These are phyloP conservation scores for Phodopus roborovskii DNA, from an alignment of 2,113 vertebrate genomes.

Conservation along the genomic window DNA sequence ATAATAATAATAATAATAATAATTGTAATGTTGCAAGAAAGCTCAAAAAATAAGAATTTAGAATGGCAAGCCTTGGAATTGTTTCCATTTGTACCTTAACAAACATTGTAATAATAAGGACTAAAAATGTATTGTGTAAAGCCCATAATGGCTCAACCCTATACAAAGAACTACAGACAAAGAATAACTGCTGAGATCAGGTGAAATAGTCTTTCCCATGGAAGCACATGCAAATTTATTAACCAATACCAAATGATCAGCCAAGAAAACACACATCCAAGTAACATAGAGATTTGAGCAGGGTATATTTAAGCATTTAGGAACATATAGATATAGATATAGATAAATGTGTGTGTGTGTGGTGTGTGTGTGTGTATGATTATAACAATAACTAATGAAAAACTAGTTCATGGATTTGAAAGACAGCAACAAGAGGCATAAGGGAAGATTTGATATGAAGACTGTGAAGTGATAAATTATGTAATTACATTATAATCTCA, in stretches of 20 bases:
- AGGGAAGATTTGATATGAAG: background rate
- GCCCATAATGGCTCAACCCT: background rate
- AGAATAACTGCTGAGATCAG: background rate
- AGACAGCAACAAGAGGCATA: background rate
- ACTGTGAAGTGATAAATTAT: background rate
- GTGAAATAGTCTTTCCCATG: background rate
- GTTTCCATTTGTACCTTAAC: background rate
- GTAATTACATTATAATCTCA: background rate
- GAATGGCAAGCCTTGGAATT: constrained; percentile 28
- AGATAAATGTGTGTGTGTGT: too few relatives aligned
- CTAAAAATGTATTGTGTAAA: background rate
- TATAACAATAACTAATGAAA: background rate
- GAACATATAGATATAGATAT: background rate
- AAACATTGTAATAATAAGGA: background rate
- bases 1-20: too few relatives aligned
- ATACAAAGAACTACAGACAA: background rate
- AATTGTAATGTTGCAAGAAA: background rate
- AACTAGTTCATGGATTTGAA: background rate
- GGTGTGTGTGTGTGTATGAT: too few relatives aligned
- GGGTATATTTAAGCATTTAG: background rate
- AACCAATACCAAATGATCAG: background rate
- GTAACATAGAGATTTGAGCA: background rate
- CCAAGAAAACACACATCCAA: background rate
- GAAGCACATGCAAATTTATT: background rate
- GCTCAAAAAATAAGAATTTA: background rate